Evolutionary conservation across 1,140 invertebrate genomes (phyloP).

Genomic region (Colletes latitarsis): DNA sequence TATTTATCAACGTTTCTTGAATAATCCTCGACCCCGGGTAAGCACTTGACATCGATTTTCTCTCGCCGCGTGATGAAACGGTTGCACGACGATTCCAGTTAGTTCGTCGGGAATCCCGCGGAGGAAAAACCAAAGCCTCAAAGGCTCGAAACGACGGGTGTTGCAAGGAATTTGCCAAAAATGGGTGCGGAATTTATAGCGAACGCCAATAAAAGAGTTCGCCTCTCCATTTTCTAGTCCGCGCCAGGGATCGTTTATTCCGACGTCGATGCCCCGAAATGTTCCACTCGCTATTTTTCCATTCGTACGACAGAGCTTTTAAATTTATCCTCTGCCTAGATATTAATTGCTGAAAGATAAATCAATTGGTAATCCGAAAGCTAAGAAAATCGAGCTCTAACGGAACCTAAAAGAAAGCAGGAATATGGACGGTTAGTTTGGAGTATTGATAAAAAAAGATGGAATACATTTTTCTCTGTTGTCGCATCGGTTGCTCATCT

Average conservation of each 20-base stretch:
- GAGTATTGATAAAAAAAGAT: too few species aligned
- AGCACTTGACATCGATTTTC: too few species aligned
- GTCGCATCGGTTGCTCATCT: constrained; percentile 23
- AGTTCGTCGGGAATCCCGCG: too few species aligned
- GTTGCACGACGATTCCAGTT: too few species aligned
- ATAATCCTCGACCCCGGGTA: background rate
- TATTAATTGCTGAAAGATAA: background rate
- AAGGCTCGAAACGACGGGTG: too few species aligned
- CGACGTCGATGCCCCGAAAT: background rate
- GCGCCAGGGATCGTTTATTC: background rate
- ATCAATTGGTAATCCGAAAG: too few species aligned
- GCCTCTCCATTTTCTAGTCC: constrained; percentile 1
- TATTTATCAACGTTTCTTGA: background rate
- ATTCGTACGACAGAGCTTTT: background rate
- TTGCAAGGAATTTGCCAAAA: background rate
- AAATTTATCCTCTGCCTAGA: background rate
- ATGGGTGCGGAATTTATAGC: background rate
- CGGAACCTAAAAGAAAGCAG: too few species aligned
- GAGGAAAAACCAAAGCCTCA: too few species aligned
- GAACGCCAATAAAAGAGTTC: background rate
- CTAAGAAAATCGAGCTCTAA: too few species aligned
- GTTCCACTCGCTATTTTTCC: background rate
- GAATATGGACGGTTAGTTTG: too few species aligned
- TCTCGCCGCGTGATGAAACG: too few species aligned
- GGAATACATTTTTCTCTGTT: background rate